Percentiles rank a stretch among this genome's conserved stretches.
phyloP scores from a whole-genome alignment of 2,797 vertebrate genomes.

The Semaprochilodus insignis region DNA sequence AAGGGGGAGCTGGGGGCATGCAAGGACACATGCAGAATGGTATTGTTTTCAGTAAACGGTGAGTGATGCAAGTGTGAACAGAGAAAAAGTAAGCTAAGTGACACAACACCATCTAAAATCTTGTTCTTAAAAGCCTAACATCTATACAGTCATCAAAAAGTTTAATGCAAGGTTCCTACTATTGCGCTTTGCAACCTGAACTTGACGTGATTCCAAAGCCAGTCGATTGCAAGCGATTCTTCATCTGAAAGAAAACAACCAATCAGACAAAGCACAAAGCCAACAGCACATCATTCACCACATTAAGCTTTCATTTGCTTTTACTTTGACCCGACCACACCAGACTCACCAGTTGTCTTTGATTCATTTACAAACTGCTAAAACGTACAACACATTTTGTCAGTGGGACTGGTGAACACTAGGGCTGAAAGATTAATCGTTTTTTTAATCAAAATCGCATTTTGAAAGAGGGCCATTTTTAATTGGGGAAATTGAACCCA shows the following conservation, averaged over 20 bases:
- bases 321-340: neutral
- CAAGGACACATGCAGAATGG: conserved; percentile 48
- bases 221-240: conserved; percentile 85
- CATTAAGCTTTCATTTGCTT: conserved; percentile 9
- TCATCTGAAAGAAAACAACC: conserved; percentile 93
- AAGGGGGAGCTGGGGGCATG: conserved; percentile 38
- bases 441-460: too few species aligned
- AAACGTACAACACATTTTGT: conserved; percentile 10
- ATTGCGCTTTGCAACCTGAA: conserved; percentile 87
- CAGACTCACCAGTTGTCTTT: neutral
- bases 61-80: conserved; percentile 13
- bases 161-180: conserved; percentile 81
- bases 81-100: conserved; percentile 58
- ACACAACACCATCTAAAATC: conserved; percentile 64
- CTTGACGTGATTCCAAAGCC: conserved; percentile 88
- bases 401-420: conserved; percentile 1
- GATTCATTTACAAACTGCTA: neutral
- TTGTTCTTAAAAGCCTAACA: conserved; percentile 36
- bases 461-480: too few species aligned
- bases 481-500: too few species aligned
- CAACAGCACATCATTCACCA: conserved; percentile 58
- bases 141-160: conserved; percentile 65
- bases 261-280: conserved; percentile 79
- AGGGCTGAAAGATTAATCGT: too few species aligned
- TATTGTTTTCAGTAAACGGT: conserved; percentile 25